A percentile compares a stretch with the other conserved stretches of the same genome.
Conservation (phyloP, 2,797 vertebrate genomes). For the Potorous gilbertii region DNA sequence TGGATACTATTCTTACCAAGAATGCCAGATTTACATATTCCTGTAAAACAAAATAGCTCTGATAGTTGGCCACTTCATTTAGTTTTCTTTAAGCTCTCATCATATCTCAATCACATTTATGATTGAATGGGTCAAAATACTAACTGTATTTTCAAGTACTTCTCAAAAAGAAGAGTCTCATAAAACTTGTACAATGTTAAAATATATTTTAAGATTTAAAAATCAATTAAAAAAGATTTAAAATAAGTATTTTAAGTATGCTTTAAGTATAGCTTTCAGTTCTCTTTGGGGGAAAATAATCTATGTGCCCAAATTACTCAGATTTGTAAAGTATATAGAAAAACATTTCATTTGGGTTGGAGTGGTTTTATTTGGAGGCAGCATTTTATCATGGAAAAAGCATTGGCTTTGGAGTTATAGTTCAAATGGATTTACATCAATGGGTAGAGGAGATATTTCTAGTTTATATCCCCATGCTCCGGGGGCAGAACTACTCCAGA, state of each 20-base stretch:
- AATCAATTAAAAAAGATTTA: neutral
- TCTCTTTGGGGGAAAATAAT: neutral
- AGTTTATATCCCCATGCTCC: neutral
- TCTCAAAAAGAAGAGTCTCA: constrained; percentile 41
- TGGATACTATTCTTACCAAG: neutral
- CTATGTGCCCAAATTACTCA: neutral
- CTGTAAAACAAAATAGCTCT: neutral
- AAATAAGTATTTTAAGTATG: neutral
- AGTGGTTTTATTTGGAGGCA: neutral
- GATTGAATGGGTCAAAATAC: neutral
- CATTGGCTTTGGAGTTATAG: neutral
- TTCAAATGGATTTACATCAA: neutral
- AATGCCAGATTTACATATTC: neutral
- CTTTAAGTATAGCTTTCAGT: neutral
- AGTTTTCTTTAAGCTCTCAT: neutral
- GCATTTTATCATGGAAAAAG: neutral
- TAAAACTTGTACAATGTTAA: constrained; percentile 32
- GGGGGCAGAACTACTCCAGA: neutral
- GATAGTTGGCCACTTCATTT: neutral
- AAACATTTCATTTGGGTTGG: neutral
- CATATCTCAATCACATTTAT: neutral
- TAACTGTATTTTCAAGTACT: neutral
- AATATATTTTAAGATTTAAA: neutral
- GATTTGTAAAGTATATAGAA: neutral
- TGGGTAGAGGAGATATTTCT: neutral